phyloP scores from a whole-genome alignment of 2,797 vertebrate species.

The Bradypodion ventrale region DNA sequence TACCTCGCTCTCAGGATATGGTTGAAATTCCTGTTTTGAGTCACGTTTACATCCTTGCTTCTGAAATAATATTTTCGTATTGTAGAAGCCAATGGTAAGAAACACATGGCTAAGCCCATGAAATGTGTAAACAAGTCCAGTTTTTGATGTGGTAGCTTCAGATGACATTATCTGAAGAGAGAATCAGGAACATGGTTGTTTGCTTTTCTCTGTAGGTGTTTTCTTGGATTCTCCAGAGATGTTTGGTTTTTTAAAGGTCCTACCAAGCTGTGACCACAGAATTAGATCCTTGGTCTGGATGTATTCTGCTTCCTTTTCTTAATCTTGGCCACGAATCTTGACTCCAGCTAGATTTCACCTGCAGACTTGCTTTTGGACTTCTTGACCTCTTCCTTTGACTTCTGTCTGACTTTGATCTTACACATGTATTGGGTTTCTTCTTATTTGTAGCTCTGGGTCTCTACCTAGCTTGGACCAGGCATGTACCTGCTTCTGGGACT shows the following conservation, averaged over 20 bases:
- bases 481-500: too few relatives aligned
- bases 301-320: too few relatives aligned
- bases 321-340: too few relatives aligned
- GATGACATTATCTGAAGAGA: constrained; percentile 60
- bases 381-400: too few relatives aligned
- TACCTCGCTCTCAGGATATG: constrained; percentile 92
- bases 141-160: constrained; percentile 75
- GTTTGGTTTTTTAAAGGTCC: neutral
- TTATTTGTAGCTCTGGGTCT: too few relatives aligned
- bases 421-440: too few relatives aligned
- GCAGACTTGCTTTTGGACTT: too few relatives aligned
- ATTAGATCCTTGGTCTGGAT: too few relatives aligned
- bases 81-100: constrained; percentile 80
- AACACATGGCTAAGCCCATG: constrained; percentile 64
- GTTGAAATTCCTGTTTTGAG: constrained; percentile 98
- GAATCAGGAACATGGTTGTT: constrained; percentile 46
- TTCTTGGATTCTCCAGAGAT: neutral
- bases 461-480: too few relatives aligned
- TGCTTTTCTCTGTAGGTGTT: constrained; percentile 25
- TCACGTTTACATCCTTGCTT: constrained; percentile 95
- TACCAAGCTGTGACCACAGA: too few relatives aligned
- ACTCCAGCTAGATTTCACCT: too few relatives aligned
- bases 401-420: too few relatives aligned
- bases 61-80: constrained; percentile 98
- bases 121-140: constrained; percentile 75